These are phyloP conservation scores for Adelosebastes latens DNA, from an alignment of 2,797 vertebrate species.

Conservation along the genomic window DNA sequence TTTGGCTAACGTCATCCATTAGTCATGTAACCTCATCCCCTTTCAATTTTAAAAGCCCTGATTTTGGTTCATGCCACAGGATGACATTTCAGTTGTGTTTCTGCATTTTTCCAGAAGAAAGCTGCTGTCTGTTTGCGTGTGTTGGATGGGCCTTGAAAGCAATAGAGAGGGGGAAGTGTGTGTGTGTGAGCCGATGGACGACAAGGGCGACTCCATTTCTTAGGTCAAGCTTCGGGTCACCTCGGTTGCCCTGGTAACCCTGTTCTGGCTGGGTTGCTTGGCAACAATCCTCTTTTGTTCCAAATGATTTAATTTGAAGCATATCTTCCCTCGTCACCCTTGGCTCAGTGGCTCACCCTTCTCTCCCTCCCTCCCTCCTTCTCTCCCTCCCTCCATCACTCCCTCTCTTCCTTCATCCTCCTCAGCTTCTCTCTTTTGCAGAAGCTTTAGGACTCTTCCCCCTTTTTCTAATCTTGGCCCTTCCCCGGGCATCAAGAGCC, in stretches of 20 bases:
- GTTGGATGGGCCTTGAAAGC: constrained; percentile 6
- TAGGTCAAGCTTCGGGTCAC: constrained; percentile 84
- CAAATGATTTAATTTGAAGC: constrained; percentile 85
- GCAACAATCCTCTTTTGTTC: constrained; percentile 84
- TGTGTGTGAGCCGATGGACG: constrained; percentile 8
- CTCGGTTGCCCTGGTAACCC: constrained; percentile 79
- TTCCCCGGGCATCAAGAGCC: constrained; percentile 27
- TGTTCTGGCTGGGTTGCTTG: constrained; percentile 79
- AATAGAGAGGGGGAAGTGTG: background rate
- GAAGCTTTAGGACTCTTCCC: constrained; percentile 27
- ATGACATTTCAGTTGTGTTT: constrained; percentile 33
- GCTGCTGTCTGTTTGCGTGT: constrained; percentile 28
- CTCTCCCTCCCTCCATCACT: background rate
- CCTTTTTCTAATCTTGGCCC: constrained; percentile 35
- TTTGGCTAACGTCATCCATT: constrained; percentile 49
- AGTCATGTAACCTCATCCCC: constrained; percentile 6
- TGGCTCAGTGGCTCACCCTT: constrained; percentile 52
- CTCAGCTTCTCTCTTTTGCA: constrained; percentile 16
- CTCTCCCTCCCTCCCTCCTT: background rate
- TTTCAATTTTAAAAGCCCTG: constrained; percentile 1
- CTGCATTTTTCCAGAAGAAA: background rate
- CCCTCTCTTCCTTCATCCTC: constrained; percentile 14
- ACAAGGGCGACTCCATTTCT: constrained; percentile 72
- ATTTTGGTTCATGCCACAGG: background rate
- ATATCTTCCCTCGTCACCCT: constrained; percentile 70